Base-by-base conservation (phyloP, 1,140 invertebrate species). In the Saccostrea cuccullata region DNA sequence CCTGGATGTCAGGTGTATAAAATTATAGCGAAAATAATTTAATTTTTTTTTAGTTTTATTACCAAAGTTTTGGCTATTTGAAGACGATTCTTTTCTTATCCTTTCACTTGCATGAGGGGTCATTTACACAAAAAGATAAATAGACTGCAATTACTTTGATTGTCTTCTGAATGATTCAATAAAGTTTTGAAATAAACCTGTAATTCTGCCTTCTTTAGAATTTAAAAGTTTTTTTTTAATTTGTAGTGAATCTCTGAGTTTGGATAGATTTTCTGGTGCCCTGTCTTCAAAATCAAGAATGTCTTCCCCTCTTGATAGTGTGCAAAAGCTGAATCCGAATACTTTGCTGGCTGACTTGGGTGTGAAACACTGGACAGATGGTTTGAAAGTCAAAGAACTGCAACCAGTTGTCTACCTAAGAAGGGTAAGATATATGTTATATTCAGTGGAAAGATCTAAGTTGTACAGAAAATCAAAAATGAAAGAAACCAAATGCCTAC, bases 351-450 rank as follows among this genome's bases (percentile, higher is more conserved):
- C 6, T 3, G 82, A 84, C 47, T 84, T 84, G n/a, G 82, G 82
- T 20, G 40, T 84, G 55, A 84, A 84, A 56, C 82, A 84, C 55
- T 84, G 82, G 82, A 30, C 82, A 55, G 40, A 84, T 55, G 82
- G 40, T 55, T 36, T 55, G 5, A 84, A 56, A n/a, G 20, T 55
- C n/a, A 55, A 55, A 84, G 40, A 55, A 84, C 30, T 84, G 20
- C 82, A 84, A 84, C 82, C 82, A 55, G 47, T 23, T 55, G 82
- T 84, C 6, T 55, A 55, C 30, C 20, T 84, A 84, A 55, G 47
- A 55, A 47, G 55, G 82, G 82, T 84, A 55, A 55, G 47, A 0
- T 20, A 30, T 36, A 15, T 77, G 26, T 30, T 36, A 30, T 77
- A 13, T 26, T 8, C 23, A 26, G 23, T 23, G 9, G 67, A 30